phyloP scores from a whole-genome alignment of 1,140 invertebrate genomes.

The Pseudomyrmex flavicornis region DNA sequence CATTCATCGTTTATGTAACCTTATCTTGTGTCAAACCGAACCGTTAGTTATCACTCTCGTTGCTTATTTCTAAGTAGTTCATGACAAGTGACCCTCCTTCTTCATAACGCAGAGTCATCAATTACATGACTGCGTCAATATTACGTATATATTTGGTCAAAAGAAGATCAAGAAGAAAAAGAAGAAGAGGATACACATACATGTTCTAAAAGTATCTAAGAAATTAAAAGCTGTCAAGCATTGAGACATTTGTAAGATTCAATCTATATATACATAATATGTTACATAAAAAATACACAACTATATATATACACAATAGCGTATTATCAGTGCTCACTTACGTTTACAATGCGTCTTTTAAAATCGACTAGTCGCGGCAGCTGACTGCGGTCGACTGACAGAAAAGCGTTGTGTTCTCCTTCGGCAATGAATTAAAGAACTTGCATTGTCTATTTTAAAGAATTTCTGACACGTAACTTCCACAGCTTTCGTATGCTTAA shows the following conservation, averaged over 20 bases:
- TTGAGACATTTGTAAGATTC: background rate
- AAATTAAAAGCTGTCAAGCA: background rate
- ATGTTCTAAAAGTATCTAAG: background rate
- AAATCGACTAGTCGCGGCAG: constrained; percentile 30
- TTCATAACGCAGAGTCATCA: background rate
- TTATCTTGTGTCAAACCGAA: constrained; percentile 9
- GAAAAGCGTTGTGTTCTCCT: background rate
- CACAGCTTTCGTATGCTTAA: background rate
- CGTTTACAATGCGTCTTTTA: background rate
- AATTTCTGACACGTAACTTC: constrained; percentile 5
- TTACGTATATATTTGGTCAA: constrained; percentile 2
- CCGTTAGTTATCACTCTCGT: constrained; percentile 34
- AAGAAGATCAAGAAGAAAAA: background rate
- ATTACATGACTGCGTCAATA: background rate
- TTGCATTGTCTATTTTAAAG: background rate
- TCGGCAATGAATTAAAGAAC: constrained; percentile 6
- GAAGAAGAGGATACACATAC: too few relatives aligned
- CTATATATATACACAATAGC: background rate
- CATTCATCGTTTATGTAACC: constrained; percentile 40
- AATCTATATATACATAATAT: background rate
- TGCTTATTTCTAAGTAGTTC: constrained; percentile 35
- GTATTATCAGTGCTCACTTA: background rate
- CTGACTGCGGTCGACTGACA: constrained; percentile 25
- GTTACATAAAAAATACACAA: constrained; percentile 8
- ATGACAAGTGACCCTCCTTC: constrained; percentile 8